phyloP scores from a whole-genome alignment of 2,888 invertebrate genomes.

The Formica aserva region DNA sequence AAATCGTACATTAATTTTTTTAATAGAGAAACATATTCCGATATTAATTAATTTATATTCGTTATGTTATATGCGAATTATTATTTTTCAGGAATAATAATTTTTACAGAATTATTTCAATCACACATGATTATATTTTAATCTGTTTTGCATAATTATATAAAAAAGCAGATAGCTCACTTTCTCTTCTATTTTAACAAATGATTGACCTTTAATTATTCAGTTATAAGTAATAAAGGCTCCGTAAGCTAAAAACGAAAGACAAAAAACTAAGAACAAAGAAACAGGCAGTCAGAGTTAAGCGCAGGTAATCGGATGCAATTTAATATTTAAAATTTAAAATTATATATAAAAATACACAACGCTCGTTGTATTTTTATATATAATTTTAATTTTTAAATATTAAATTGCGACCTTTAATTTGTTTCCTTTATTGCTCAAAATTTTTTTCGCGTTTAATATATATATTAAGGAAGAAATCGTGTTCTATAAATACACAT shows the following conservation, averaged over 20 bases:
- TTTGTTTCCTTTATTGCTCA: background rate
- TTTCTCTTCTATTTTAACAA: background rate
- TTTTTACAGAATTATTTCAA: background rate
- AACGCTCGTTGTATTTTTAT: too few species aligned
- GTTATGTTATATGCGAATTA: background rate
- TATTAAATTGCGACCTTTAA: too few species aligned
- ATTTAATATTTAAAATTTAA: too few species aligned
- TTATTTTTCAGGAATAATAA: background rate
- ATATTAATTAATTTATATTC: background rate
- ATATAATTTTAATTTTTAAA: too few species aligned
- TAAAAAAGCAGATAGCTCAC: background rate
- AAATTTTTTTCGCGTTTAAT: background rate
- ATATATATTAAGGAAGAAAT: background rate
- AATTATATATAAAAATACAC: too few species aligned
- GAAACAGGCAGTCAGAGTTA: too few species aligned
- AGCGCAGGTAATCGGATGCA: too few species aligned
- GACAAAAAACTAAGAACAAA: too few species aligned
- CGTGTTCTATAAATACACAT: background rate
- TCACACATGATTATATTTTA: background rate
- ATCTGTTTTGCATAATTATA: background rate
- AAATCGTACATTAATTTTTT: background rate
- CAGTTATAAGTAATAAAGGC: too few species aligned
- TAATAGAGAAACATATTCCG: background rate
- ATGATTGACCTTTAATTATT: conserved; percentile 3
- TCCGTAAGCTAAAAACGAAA: too few species aligned